Evolutionary conservation across 1,140 invertebrate species (phyloP).

Genomic region (Calycopis cecrops): DNA sequence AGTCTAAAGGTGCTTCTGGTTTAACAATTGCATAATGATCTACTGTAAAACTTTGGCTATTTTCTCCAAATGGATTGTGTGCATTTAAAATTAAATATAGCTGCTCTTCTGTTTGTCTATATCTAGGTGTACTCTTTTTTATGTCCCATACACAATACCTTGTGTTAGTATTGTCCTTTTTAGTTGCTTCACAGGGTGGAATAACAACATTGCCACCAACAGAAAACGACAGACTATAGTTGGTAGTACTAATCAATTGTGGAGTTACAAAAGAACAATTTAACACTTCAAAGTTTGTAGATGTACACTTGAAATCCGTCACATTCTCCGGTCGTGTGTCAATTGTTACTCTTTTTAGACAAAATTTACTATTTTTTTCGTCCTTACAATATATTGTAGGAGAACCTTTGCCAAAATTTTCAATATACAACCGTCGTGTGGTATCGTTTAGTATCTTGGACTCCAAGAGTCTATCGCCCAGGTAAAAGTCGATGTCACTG

Average conservation of each 20-base stretch:
- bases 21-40: conserved; percentile 79
- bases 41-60: conserved; percentile 68
- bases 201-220: conserved; percentile 48
- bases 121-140: conserved; percentile 73
- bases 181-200: conserved; percentile 38
- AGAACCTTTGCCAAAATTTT: conserved; percentile 40
- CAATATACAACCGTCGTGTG: conserved; percentile 46
- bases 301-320: conserved; percentile 79
- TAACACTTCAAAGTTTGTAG: conserved; percentile 80
- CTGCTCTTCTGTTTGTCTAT: conserved; percentile 76
- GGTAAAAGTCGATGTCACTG: conserved; percentile 42
- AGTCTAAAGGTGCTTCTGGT: conserved; percentile 75
- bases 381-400: conserved; percentile 37
- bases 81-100: conserved; percentile 76
- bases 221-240: conserved; percentile 75
- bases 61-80: conserved; percentile 75
- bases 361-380: conserved; percentile 41
- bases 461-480: conserved; percentile 26
- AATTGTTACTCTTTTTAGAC: conserved; percentile 47
- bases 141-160: conserved; percentile 73
- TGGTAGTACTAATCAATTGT: conserved; percentile 75
- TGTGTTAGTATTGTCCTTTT: conserved; percentile 42
- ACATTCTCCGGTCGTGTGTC: conserved; percentile 72
- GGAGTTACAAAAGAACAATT: conserved; percentile 79
- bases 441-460: conserved; percentile 49